Evolutionary conservation across 2,888 invertebrate genomes (phyloP), one percentile per base, ranked within the genome.

Genomic region (Parthenolecanium corni): DNA sequence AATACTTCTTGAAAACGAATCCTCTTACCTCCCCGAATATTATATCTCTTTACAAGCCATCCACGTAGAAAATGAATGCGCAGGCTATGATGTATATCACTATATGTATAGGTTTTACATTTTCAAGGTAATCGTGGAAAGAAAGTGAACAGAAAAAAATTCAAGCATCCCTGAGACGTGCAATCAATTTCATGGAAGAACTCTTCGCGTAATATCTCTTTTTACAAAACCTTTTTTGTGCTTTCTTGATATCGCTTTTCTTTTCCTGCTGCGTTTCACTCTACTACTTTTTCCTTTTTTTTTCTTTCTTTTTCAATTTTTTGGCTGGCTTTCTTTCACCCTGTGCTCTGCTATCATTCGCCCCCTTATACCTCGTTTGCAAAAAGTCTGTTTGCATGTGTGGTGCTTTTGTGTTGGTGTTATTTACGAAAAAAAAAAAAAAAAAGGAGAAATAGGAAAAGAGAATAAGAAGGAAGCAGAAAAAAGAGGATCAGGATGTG

Each of bases 131-230:
- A 52, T 62, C 52, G 52, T 44, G 24, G 44, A 44, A 57, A 31
- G 16, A 52, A 16, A 38, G 14, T 14, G 20, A 16, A 25, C n/a
- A 52, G 31, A 31, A 18, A 52, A 16, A 31, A 18, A 31, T 9
- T 6, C 14, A 31, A 62, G 52, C 52, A 52, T 62, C 42, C 44
- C 52, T 62, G 31, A 24, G 49, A 52, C 62, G 52, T 40, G 52
- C 62, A 62, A 52, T 62, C 62, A 62, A 62, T 62, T 62, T 62
- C 62, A 62, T 62, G 62, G 52, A 62, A 62, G 62, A 62, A 62
- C 62, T 62, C 52, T 49, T 52, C 31, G 40, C 52, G 62, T 62
- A 62, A 62, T 62, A 62, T 62, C 62, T 62, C 52, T 62, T 61
- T 62, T 25, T 62, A 21, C 42, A 38, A 9, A 42, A 54, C 20